Percentiles rank a stretch among this genome's conserved stretches.
Evolutionary conservation across 2,888 invertebrate genomes (phyloP).

Genomic region (Buathra laborator): DNA sequence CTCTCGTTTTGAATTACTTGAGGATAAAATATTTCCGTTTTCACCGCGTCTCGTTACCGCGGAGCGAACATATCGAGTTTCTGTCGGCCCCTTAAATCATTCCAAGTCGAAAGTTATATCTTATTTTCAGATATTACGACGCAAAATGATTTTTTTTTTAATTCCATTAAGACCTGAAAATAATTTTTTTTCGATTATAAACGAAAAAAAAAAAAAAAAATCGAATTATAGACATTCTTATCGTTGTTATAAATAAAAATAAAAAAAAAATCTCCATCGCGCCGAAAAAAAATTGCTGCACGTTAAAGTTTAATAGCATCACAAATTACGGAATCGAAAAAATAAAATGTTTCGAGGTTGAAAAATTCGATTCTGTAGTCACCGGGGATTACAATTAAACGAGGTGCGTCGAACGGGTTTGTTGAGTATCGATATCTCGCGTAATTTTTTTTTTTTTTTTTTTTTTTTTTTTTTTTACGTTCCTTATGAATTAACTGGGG

Average conservation of each 20-base stretch:
- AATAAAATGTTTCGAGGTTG: not conserved
- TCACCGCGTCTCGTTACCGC: conserved; percentile 7
- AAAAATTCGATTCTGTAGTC: not conserved
- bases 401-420: not conserved
- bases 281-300: too few relatives aligned
- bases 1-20: conserved; percentile 14
- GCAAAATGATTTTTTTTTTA: not conserved
- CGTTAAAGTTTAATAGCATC: too few relatives aligned
- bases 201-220: too few relatives aligned
- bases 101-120: not conserved
- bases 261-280: too few relatives aligned
- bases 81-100: conserved; percentile 1
- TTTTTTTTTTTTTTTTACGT: conserved; percentile 13
- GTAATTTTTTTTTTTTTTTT: conserved; percentile 19
- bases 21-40: not conserved
- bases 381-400: not conserved
- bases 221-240: too few relatives aligned
- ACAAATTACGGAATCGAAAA: not conserved
- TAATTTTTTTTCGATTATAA: not conserved
- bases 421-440: not conserved
- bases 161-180: too few relatives aligned
- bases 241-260: too few relatives aligned
- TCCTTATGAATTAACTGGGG: conserved; percentile 16
- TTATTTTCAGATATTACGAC: not conserved
- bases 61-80: conserved; percentile 31